Evolutionary conservation across 2,797 vertebrate species (phyloP), one percentile per base, ranked within the genome.

Genomic region (Sebastes itinus): DNA sequence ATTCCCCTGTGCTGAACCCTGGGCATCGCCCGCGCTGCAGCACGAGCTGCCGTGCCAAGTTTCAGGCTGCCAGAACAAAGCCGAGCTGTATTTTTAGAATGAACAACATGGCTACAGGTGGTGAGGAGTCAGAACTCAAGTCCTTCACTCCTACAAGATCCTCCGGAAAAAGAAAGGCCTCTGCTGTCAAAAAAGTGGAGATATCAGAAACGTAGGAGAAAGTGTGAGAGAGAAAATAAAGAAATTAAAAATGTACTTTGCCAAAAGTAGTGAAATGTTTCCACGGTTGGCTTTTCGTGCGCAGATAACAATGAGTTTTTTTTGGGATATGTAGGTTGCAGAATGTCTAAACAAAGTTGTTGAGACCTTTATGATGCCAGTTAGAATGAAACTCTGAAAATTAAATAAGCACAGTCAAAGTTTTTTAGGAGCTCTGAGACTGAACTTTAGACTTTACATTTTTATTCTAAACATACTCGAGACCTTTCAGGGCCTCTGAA

Each of bases 111-210:
- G 90, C 89, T 92, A 87, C 92, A 93, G 92, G 87, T 92, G 92
- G 88, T 72, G 91, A 91, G 72, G 87, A 92, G 92, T 90, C 90
- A 93, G 83, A 87, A 90, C 88, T 80, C 77, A 33, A 52, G 86
- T 84, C 80, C 86, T 87, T 72, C 80, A 89, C 90, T 88, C 92
- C 89, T 85, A 92, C 92, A 87, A 88, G 87, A 89, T 91, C 87
- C 87, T 91, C 84, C 76, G 60, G 88, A 92, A 89, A 89, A 90
- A 92, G 85, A 88, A 88, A 86, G 82, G 82, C 86, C 86, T 87
- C 74, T 13, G 69, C 87, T 87, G 89, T 87, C 85, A 85, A 61
- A 60, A 25, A 75, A 83, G 88, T 70, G 80, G 38, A 88, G 82
- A 71, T 66, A 84, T 68, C 85, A 80, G 62, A 78, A 58, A 85